A percentile compares a stretch with the other conserved stretches of the same genome.
Evolutionary conservation across 2,797 vertebrate species (phyloP).

Genomic region (Simalia tracyae): DNA sequence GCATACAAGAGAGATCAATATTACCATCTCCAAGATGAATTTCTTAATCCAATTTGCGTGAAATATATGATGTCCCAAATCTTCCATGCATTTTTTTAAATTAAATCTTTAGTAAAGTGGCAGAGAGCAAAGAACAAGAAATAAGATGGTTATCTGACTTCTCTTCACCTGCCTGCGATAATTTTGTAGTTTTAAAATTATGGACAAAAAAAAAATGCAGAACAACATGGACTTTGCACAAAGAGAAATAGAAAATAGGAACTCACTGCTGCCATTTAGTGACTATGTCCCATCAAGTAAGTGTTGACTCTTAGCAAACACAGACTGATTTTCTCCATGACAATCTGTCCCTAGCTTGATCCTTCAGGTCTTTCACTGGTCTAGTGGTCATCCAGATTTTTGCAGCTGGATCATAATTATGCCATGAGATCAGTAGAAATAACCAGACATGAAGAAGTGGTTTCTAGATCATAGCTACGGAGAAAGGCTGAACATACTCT

Average conservation of each 20-base stretch:
- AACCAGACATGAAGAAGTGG: background rate
- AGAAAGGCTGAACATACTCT: constrained; percentile 25
- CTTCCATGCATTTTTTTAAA: background rate
- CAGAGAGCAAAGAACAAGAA: background rate
- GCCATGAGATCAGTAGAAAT: background rate
- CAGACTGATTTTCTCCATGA: background rate
- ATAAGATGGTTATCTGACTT: background rate
- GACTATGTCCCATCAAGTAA: background rate
- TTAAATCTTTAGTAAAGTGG: background rate
- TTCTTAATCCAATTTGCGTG: background rate
- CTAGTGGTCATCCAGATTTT: background rate
- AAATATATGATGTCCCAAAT: background rate
- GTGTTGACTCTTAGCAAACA: background rate
- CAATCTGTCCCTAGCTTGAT: background rate
- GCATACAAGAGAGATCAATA: background rate
- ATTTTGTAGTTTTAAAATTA: background rate
- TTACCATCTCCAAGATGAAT: background rate
- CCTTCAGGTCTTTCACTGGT: background rate
- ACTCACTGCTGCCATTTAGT: background rate
- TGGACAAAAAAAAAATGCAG: background rate
- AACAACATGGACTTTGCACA: background rate
- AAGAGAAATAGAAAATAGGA: background rate
- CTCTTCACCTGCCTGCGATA: background rate
- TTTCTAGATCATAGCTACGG: background rate
- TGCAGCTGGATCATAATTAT: background rate